Conservation (phyloP, 2,797 vertebrate genomes). For the Dicrostonyx torquatus region DNA sequence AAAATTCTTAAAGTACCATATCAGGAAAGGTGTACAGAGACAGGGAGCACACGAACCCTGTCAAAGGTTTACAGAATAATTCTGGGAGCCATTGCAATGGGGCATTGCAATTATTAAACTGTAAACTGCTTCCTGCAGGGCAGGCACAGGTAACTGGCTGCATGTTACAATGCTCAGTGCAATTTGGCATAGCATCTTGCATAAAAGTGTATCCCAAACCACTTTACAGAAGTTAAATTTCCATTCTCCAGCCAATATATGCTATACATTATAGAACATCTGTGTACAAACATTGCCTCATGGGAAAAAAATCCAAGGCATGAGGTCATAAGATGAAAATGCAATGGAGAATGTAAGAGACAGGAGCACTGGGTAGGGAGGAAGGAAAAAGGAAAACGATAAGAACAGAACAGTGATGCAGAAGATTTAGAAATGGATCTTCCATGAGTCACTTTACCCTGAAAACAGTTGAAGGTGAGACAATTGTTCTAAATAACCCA, state of each 20-base stretch:
- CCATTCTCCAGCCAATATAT: constrained; percentile 75
- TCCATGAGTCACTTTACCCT: background rate
- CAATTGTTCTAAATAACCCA: constrained; percentile 22
- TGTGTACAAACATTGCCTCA: constrained; percentile 78
- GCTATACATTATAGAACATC: constrained; percentile 80
- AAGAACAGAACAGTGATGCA: background rate
- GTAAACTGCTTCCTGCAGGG: constrained; percentile 59
- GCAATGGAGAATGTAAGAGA: constrained; percentile 50
- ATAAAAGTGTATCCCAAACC: constrained; percentile 79
- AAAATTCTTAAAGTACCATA: constrained; percentile 59
- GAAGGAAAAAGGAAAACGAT: background rate
- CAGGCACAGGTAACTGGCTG: constrained; percentile 68
- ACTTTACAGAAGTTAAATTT: constrained; percentile 80
- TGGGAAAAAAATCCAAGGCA: constrained; percentile 55
- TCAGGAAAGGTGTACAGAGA: constrained; percentile 61
- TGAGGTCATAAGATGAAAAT: constrained; percentile 78
- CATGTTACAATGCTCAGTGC: constrained; percentile 56
- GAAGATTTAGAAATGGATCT: constrained; percentile 39
- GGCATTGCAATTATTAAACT: constrained; percentile 65
- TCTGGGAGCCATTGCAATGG: constrained; percentile 54
- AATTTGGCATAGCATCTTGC: constrained; percentile 73
- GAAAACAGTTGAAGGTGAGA: background rate
- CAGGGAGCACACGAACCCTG: constrained; percentile 25
- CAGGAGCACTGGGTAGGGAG: background rate
- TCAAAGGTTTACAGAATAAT: constrained; percentile 59